phyloP scores from a whole-genome alignment of 2,113 vertebrate genomes.

The Brachirus orientalis region DNA sequence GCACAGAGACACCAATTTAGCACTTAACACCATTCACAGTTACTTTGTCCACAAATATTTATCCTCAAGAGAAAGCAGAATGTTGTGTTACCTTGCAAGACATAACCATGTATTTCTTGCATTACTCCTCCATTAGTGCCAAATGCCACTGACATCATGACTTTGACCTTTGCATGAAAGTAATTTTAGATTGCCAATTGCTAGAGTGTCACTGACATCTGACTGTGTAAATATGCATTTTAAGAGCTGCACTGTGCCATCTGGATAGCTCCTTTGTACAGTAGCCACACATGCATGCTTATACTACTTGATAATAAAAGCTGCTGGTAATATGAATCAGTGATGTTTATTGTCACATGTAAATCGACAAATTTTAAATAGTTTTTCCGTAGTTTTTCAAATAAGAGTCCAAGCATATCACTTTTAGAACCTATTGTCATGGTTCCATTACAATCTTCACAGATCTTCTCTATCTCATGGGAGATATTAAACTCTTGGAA shows the following conservation, averaged over 20 bases:
- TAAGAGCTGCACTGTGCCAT: slow-evolving; percentile 31
- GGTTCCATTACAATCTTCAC: slow-evolving; percentile 27
- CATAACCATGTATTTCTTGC: neutral
- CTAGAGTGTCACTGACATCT: slow-evolving; percentile 50
- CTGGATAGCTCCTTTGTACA: slow-evolving; percentile 27
- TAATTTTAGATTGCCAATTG: slow-evolving; percentile 57
- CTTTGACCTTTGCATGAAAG: slow-evolving; percentile 53
- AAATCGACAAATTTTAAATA: slow-evolving; percentile 1
- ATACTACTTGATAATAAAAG: slow-evolving; percentile 34
- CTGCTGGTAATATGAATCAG: slow-evolving; percentile 19
- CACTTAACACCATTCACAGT: neutral
- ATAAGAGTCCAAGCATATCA: neutral
- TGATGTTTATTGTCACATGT: slow-evolving; percentile 25
- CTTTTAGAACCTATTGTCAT: slow-evolving; percentile 24
- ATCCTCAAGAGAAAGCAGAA: slow-evolving; percentile 5
- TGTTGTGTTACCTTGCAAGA: neutral
- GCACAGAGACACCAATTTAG: neutral
- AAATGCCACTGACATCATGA: slow-evolving; percentile 57
- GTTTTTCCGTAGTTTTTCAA: neutral
- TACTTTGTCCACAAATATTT: slow-evolving; percentile 15
- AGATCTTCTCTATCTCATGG: slow-evolving; percentile 38
- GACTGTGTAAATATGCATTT: slow-evolving; percentile 39
- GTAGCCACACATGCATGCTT: slow-evolving; percentile 30
- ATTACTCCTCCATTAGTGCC: slow-evolving; percentile 9
- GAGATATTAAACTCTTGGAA: slow-evolving; percentile 47